Evolutionary conservation across 2,113 vertebrate genomes (phyloP).

Genomic region (Grantiella picta): DNA sequence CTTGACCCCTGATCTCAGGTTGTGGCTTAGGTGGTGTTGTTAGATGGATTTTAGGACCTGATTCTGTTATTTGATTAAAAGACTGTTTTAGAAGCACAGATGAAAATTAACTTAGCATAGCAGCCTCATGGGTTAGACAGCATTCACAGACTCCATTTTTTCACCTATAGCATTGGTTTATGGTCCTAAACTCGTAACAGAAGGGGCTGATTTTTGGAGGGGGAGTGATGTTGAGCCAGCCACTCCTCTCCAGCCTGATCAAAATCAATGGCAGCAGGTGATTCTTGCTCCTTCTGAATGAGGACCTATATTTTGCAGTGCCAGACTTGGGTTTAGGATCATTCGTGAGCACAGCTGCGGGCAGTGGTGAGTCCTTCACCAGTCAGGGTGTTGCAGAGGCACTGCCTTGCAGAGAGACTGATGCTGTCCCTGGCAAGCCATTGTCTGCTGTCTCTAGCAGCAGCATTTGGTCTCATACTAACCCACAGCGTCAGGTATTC

Average conservation of each 20-base stretch:
- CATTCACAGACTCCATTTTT: neutral
- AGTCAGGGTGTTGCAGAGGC: neutral
- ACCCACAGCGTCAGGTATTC: neutral
- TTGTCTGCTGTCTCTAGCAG: neutral
- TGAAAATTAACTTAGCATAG: neutral
- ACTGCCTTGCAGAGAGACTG: neutral
- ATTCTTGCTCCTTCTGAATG: neutral
- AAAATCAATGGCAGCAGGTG: neutral
- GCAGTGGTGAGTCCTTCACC: neutral
- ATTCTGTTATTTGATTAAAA: neutral
- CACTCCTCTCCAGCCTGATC: neutral
- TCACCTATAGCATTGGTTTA: neutral
- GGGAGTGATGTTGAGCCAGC: neutral
- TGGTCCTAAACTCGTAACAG: neutral
- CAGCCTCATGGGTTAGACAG: neutral
- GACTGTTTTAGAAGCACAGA: neutral
- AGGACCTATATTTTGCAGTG: neutral
- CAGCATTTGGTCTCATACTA: neutral
- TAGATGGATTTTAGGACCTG: neutral
- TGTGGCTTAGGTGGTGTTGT: neutral
- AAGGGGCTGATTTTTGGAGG: neutral
- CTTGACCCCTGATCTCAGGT: neutral
- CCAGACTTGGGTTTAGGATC: neutral
- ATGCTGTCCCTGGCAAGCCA: neutral
- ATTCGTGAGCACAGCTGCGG: neutral